Percentiles rank a stretch among this genome's conserved stretches.
phyloP scores from a whole-genome alignment of 1,140 invertebrate species.

The Battus philenor region DNA sequence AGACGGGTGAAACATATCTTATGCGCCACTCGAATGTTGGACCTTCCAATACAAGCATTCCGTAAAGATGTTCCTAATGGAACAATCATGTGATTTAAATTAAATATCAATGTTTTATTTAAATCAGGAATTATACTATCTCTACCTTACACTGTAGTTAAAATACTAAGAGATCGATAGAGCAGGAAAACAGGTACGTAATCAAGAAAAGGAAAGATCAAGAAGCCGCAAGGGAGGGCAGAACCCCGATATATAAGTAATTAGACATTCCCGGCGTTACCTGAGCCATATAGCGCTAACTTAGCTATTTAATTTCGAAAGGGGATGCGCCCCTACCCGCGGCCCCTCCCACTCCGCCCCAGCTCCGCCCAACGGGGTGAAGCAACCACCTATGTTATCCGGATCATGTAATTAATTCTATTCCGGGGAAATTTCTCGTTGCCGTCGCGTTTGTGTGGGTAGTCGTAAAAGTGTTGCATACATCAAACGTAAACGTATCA shows the following conservation, averaged over 20 bases:
- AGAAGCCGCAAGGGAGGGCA: not conserved
- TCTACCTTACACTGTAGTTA: too few relatives aligned
- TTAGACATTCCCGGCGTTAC: slow-evolving; percentile 13
- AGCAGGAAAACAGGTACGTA: not conserved
- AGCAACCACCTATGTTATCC: slow-evolving; percentile 11
- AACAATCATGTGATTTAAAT: too few relatives aligned
- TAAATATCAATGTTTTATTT: too few relatives aligned
- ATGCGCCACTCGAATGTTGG: too few relatives aligned
- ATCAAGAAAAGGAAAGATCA: slow-evolving; percentile 5
- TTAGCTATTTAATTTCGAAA: slow-evolving; percentile 14
- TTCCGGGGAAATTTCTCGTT: slow-evolving; percentile 27
- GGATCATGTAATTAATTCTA: slow-evolving; percentile 43
- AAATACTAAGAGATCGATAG: too few relatives aligned
- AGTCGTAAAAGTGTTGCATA: slow-evolving; percentile 7
- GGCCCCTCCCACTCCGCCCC: slow-evolving; percentile 6
- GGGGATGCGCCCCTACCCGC: slow-evolving; percentile 2
- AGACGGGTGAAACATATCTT: too few relatives aligned
- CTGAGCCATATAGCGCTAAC: slow-evolving; percentile 11
- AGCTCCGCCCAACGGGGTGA: slow-evolving; percentile 15
- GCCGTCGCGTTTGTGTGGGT: slow-evolving; percentile 15
- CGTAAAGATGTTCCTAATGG: too few relatives aligned
- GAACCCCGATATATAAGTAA: slow-evolving; percentile 12
- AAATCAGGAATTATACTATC: too few relatives aligned
- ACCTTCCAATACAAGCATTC: too few relatives aligned
- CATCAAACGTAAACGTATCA: too few relatives aligned